Percentiles rank a stretch among this genome's conserved stretches.
Evolutionary conservation across 1,140 invertebrate species (phyloP).

Genomic region (Papilio xuthus): DNA sequence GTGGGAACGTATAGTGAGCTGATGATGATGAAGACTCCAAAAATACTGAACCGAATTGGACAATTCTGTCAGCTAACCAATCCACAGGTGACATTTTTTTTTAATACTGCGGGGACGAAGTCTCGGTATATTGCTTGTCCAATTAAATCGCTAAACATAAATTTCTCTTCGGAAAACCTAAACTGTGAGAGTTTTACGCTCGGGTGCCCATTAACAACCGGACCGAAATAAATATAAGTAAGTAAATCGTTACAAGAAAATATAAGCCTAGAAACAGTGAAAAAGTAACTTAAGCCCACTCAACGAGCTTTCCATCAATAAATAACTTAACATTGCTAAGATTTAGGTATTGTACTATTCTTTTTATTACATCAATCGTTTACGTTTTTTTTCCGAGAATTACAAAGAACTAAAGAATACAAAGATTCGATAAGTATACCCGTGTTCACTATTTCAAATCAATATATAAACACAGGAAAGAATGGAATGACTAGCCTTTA

Average conservation of each 20-base stretch:
- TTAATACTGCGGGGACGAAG: too few species aligned
- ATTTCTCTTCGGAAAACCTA: not conserved
- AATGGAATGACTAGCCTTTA: too few species aligned
- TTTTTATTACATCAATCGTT: not conserved
- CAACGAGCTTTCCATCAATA: slow-evolving; percentile 2
- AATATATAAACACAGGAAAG: too few species aligned
- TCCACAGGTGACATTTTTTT: too few species aligned
- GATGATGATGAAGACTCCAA: too few species aligned
- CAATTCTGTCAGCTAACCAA: too few species aligned
- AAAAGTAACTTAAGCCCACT: not conserved
- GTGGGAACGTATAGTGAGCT: too few species aligned
- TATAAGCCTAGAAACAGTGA: not conserved
- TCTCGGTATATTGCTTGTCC: too few species aligned
- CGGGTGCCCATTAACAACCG: not conserved
- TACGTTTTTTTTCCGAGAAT: not conserved
- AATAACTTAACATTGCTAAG: not conserved
- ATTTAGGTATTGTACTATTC: not conserved
- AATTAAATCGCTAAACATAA: not conserved
- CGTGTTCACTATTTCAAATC: too few species aligned
- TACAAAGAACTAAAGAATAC: not conserved
- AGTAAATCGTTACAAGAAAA: not conserved
- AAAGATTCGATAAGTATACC: not conserved
- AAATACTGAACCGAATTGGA: too few species aligned
- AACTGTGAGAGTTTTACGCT: not conserved
- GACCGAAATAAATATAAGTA: slow-evolving; percentile 3